A percentile compares a stretch with the other conserved stretches of the same genome.
Conservation (phyloP, 2,888 invertebrate genomes). For the Agrochola circellaris region DNA sequence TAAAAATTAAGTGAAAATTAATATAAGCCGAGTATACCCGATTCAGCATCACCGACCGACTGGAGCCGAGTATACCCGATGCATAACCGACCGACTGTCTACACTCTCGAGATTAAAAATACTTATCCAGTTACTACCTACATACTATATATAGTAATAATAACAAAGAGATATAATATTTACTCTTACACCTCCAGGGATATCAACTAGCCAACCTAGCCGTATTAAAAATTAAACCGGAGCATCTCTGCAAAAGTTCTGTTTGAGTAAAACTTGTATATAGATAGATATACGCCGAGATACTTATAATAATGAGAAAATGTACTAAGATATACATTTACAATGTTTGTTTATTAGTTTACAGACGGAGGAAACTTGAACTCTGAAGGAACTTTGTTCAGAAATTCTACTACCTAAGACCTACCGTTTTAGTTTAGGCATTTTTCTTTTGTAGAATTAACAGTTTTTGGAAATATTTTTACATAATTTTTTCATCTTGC, state of each 20-base stretch:
- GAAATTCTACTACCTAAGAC: not conserved
- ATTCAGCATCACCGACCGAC: no score
- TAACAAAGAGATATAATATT: constrained; percentile 30
- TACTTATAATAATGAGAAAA: constrained; percentile 18
- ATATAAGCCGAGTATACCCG: no score
- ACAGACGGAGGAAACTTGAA: not conserved
- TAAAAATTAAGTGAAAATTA: no score
- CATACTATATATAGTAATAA: not conserved
- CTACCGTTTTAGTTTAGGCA: not conserved
- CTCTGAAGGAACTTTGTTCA: not conserved
- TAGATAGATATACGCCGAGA: not conserved
- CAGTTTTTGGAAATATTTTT: not conserved
- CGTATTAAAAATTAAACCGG: constrained; percentile 5
- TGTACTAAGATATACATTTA: constrained; percentile 16
- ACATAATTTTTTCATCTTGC: no score
- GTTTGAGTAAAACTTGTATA: not conserved
- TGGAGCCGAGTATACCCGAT: no score
- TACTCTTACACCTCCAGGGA: constrained; percentile 4
- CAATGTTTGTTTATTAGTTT: not conserved
- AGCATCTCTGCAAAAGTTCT: not conserved
- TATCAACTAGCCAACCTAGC: not conserved
- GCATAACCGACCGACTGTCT: no score
- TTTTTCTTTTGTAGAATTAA: not conserved
- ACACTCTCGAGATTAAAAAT: not conserved
- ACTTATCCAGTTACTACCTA: not conserved